Evolutionary conservation across 53 echinoderm and acorn worm genomes (phyloP), one percentile per base, ranked within the genome.

Genomic region (Astropecten irregularis): DNA sequence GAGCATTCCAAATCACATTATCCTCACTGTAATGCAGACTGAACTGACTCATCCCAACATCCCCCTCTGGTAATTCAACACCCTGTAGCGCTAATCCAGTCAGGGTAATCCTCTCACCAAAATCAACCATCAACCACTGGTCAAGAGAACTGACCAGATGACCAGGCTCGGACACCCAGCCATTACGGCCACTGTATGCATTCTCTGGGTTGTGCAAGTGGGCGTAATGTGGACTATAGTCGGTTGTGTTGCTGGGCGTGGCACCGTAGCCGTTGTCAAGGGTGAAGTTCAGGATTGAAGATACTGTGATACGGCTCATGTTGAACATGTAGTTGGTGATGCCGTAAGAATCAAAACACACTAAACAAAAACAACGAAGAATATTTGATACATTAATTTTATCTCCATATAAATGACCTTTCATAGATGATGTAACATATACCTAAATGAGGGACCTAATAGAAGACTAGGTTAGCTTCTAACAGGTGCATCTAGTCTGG

Each of bases 1-100:
- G 71, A 16, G 90, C 49, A 9, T 88, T 71, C 94, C 94, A 93
- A 15, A 72, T 68, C n/a, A 79, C 91, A 30, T 44, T 60, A 39
- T 93, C 94, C 60, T 88, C 85, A 50, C 91, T 91, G 54, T 56
- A 93, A 82, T 84, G 85, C 40, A 93, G 64, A 66, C 94, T 93
- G 70, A 93, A 93, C 10, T 53, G 64, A 36, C 69, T 62, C 32
- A 93, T 73, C 19, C 56, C 35, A 8, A 55, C 84, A 26, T 11
- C 48, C 11, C 90, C 93, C 28, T 77, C 61, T 30, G 84, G 84
- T n/a, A 87, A 68, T 0, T 51, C 71, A 36, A 93, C 93, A 7
- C 93, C 94, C 76, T 94, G 94, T 39, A 94, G 64, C 15, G 94
- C 83, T 7, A 94, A n/a, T 6, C 91, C 85, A 1, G 91, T 83